Evolutionary conservation across 2,113 vertebrate genomes (phyloP), one percentile per base, ranked within the genome.

Genomic region (Cercocebus atys): DNA sequence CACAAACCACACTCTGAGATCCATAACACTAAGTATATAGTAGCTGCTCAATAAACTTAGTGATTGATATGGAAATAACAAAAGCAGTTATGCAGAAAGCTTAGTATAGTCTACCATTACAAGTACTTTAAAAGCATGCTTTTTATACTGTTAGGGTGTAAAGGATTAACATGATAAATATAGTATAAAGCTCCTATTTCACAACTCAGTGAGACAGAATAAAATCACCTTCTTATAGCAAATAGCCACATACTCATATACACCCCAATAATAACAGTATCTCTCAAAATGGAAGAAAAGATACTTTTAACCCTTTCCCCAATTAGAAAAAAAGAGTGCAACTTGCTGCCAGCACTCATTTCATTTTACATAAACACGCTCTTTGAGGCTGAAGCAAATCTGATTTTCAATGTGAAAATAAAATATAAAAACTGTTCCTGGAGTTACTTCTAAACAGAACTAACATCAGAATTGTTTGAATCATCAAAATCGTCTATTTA

Each of bases 51-150:
- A 75, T 32, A 79, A 91, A 94, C 35, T 78, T 40, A 91, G 14
- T 50, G 25, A 96, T 20, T 40, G 52, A 52, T 84, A 87, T 12
- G 32, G 32, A 93, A 86, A 82, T 93, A 43, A 88, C 20, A 73
- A 82, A 76, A 32, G 61, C 20, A 73, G 45, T 55, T 59, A 64
- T 3, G 8, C 9, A 88, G 88, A 47, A 87, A 64, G 87, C 22
- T 72, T 5, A 38, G 17, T 50, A 81, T 2, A 68, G 27, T 68
- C 32, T 72, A 81, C 16, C 55, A 76, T 25, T 27, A 91, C 8
- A 96, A 78, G 90, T 76, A 72, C 43, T 88, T 72, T 30, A 95
- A 81, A 96, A 81, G 73, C 32, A 88, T 45, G 25, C 35, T 92
- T 73, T 76, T 2, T 72, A 57, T 18, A 81, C 5, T 52, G 55